Evolutionary conservation across 2,113 vertebrate genomes (phyloP).

Genomic region (Gnathonemus longibarbis): DNA sequence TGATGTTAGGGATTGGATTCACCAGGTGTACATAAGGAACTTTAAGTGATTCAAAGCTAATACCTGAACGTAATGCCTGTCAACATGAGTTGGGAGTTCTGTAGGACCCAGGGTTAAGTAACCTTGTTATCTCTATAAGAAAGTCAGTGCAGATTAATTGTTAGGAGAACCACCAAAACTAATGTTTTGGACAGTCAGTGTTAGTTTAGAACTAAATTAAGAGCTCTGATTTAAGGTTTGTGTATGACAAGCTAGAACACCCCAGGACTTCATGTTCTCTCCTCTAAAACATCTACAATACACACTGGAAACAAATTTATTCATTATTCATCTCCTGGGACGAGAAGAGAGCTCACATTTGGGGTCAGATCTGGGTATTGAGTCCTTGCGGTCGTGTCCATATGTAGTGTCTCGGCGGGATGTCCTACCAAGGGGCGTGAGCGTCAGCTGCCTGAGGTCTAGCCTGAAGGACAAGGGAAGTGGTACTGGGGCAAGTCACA

Average conservation of each 20-base stretch:
- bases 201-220: neutral
- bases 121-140: neutral
- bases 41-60: neutral
- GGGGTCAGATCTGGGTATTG: neutral
- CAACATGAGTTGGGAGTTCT: neutral
- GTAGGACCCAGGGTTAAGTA: neutral
- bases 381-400: neutral
- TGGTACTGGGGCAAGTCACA: neutral
- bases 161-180: neutral
- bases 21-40: neutral
- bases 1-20: neutral
- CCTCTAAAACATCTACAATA: neutral
- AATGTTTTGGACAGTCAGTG: neutral
- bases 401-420: constrained; percentile 45
- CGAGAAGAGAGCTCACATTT: neutral
- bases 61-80: neutral
- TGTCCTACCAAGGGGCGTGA: constrained; percentile 43
- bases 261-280: neutral
- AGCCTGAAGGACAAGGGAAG: constrained; percentile 33
- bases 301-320: neutral
- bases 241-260: neutral
- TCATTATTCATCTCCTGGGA: neutral
- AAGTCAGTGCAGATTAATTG: neutral
- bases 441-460: constrained; percentile 37
- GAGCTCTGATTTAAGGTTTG: neutral